A percentile compares a stretch with the other conserved stretches of the same genome.
Conservation (phyloP, 2,888 invertebrate species). For the Tachina lurida region DNA sequence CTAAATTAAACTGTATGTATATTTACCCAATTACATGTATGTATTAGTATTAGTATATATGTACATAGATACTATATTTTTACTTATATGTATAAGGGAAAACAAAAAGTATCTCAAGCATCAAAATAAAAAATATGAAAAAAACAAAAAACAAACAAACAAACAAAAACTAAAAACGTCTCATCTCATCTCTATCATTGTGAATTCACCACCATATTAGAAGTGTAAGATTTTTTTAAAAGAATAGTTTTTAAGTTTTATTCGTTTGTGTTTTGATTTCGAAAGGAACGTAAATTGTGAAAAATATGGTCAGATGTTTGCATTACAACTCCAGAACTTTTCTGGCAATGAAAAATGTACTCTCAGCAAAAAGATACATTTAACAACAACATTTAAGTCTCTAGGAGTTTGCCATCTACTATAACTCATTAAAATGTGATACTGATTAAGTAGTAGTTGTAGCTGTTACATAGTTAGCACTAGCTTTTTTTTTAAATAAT, state of each 20-base stretch:
- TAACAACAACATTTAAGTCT: constrained; percentile 37
- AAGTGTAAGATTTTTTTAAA: constrained; percentile 58
- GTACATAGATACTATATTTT: constrained; percentile 1
- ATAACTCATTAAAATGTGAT: constrained; percentile 72
- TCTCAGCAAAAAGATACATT: constrained; percentile 33
- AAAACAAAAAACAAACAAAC: constrained; percentile 37
- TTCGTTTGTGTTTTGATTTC: constrained; percentile 71
- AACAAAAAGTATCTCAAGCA: constrained; percentile 55
- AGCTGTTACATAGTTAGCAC: constrained; percentile 71
- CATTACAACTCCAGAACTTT: constrained; percentile 67
- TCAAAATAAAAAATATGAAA: constrained; percentile 23
- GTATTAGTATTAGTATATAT: not conserved
- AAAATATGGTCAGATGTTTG: constrained; percentile 72
- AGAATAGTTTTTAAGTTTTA: constrained; percentile 68
- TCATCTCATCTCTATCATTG: constrained; percentile 62
- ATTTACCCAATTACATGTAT: not conserved
- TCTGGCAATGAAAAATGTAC: constrained; percentile 42
- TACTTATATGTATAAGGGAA: constrained; percentile 1
- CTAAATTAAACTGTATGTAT: constrained; percentile 29
- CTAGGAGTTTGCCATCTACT: constrained; percentile 71
- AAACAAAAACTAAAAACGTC: constrained; percentile 30
- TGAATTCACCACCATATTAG: constrained; percentile 72
- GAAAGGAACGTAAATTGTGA: constrained; percentile 72
- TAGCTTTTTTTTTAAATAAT: constrained; percentile 65
- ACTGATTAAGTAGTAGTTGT: constrained; percentile 72